phyloP scores from a whole-genome alignment of 2,888 invertebrate genomes.

The Cotesia congregata region DNA sequence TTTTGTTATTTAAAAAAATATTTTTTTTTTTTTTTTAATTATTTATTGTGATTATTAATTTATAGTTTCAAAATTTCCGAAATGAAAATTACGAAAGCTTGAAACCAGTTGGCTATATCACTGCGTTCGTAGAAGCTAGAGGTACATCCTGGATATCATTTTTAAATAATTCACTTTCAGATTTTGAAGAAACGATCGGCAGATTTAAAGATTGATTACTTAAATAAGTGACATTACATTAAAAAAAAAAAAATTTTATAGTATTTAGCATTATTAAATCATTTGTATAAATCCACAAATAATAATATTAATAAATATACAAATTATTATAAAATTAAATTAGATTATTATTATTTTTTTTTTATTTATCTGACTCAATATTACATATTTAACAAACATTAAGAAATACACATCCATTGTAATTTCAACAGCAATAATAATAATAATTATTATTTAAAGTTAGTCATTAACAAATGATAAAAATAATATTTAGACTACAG shows the following conservation, averaged over 20 bases:
- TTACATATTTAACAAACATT: conserved; percentile 17
- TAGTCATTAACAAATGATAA: not conserved
- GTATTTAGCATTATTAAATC: no score
- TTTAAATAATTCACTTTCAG: conserved; percentile 53
- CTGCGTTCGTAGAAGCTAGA: conserved; percentile 59
- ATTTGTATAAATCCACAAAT: no score
- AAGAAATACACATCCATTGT: not conserved
- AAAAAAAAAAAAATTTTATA: not conserved
- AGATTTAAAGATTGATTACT: conserved; percentile 3
- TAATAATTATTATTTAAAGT: not conserved
- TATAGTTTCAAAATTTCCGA: conserved; percentile 60
- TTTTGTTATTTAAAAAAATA: conserved; percentile 3
- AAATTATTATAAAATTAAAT: not conserved
- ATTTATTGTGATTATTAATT: conserved; percentile 25
- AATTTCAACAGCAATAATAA: not conserved
- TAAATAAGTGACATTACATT: no score
- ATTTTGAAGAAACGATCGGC: conserved; percentile 48
- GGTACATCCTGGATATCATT: conserved; percentile 58
- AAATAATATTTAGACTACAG: no score
- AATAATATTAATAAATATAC: no score
- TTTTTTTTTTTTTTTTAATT: conserved; percentile 15
- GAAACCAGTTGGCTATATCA: conserved; percentile 56
- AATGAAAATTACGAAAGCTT: conserved; percentile 57
- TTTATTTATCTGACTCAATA: conserved; percentile 5
- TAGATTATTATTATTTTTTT: not conserved